Evolutionary conservation across 2,888 invertebrate species (phyloP).

Genomic region (Ormyrus rosae): DNA sequence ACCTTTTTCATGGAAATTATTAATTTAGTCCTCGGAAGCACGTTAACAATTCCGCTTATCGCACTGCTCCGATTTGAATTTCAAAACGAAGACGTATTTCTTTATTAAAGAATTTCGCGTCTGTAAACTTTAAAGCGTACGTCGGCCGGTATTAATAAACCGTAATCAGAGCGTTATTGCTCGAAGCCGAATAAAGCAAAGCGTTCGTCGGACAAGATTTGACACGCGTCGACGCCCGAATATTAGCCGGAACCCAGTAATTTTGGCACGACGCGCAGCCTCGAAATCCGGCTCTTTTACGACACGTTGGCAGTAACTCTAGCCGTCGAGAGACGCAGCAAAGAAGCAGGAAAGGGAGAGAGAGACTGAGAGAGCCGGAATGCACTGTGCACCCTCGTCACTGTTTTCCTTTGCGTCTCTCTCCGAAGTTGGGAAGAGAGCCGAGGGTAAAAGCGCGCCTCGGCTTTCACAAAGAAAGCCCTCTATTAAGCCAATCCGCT

Average conservation of each 20-base stretch:
- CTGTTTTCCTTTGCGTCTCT: constrained; percentile 14
- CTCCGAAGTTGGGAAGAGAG: not conserved
- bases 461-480: not conserved
- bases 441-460: too few species aligned
- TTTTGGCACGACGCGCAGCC: constrained; percentile 61
- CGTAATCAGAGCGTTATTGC: not conserved
- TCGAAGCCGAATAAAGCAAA: not conserved
- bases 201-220: constrained; percentile 21
- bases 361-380: not conserved
- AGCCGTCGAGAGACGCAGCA: not conserved
- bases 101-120: not conserved
- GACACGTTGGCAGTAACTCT: not conserved
- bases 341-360: not conserved
- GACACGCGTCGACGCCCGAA: constrained; percentile 57
- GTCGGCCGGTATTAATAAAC: not conserved
- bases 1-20: not conserved
- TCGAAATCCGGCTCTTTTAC: not conserved
- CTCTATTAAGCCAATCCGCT: too few species aligned
- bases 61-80: not conserved
- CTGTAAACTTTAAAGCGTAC: not conserved
- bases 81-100: constrained; percentile 13
- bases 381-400: constrained; percentile 12
- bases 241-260: constrained; percentile 66
- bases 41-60: not conserved
- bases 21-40: not conserved